Conservation (phyloP, 2,888 invertebrate species). For the Branchellion lobata region DNA sequence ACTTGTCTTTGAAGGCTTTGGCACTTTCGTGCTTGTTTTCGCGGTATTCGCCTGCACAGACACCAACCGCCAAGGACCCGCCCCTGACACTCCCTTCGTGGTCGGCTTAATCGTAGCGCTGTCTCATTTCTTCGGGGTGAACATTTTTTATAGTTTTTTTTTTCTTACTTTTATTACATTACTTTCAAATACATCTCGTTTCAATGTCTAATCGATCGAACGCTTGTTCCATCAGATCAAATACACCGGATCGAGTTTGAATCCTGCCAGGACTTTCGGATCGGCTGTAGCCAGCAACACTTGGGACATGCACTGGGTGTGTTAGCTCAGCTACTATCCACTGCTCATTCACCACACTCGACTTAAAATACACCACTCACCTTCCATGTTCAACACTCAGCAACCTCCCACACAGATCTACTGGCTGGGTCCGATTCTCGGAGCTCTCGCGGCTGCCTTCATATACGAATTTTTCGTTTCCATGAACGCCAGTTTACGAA, state of each 20-base stretch:
- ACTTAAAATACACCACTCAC: no score
- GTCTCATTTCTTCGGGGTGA: constrained; percentile 53
- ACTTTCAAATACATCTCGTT: no score
- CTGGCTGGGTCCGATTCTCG: constrained; percentile 57
- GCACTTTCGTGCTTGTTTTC: constrained; percentile 55
- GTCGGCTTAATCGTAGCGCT: constrained; percentile 54
- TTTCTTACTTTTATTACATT: no score
- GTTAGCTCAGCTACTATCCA: constrained; percentile 51
- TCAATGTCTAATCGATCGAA: no score
- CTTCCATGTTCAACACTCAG: not conserved
- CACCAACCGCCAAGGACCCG: constrained; percentile 51
- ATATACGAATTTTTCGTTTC: constrained; percentile 54
- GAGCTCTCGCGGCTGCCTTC: constrained; percentile 54
- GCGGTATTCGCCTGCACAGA: constrained; percentile 54
- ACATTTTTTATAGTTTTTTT: constrained; percentile 33
- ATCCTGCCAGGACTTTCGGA: constrained; percentile 85
- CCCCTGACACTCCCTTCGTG: constrained; percentile 53
- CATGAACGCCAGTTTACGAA: constrained; percentile 46
- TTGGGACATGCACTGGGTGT: constrained; percentile 82
- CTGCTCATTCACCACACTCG: not conserved
- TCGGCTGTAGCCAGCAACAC: constrained; percentile 76
- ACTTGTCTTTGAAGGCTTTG: constrained; percentile 52
- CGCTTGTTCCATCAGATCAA: constrained; percentile 67
- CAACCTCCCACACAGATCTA: constrained; percentile 53
- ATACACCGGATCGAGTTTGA: constrained; percentile 85